Conservation (phyloP, 2,113 vertebrate genomes). For the Plotosus lineatus region DNA sequence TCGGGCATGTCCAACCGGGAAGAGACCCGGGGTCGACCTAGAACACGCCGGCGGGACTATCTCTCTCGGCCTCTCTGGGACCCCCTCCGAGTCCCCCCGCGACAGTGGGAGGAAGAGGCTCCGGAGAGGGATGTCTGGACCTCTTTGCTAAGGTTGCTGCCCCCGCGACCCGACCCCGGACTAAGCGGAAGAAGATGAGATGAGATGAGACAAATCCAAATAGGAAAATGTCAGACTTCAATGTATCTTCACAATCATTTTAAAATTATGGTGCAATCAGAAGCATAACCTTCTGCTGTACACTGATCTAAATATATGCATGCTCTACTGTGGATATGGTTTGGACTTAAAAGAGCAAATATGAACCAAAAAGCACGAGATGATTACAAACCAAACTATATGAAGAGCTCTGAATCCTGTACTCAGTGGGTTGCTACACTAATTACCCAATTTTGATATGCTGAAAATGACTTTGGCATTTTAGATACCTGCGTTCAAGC, state of each 20-base stretch:
- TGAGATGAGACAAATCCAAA: background rate
- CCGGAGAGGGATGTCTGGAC: too few species aligned
- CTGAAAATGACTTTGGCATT: background rate
- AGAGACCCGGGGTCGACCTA: too few species aligned
- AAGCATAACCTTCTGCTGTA: background rate
- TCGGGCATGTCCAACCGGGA: too few species aligned
- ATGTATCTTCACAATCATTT: slow-evolving; percentile 27
- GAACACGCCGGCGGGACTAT: too few species aligned
- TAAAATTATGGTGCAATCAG: slow-evolving; percentile 21
- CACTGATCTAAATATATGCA: slow-evolving; percentile 28
- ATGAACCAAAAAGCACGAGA: slow-evolving; percentile 1
- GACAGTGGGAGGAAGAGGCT: too few species aligned
- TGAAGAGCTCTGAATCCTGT: background rate
- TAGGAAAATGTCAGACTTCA: background rate
- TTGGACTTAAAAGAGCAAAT: background rate
- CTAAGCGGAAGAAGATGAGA: too few species aligned
- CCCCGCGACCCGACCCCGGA: too few species aligned
- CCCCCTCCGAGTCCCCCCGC: too few species aligned
- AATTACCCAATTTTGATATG: background rate
- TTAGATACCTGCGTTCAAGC: background rate
- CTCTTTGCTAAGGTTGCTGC: too few species aligned
- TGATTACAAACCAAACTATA: slow-evolving; percentile 6
- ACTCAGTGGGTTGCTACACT: background rate
- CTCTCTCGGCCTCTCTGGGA: too few species aligned
- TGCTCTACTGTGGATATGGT: slow-evolving; percentile 27